Evolutionary conservation across 2,113 vertebrate species (phyloP).

Genomic region (Merops nubicus): DNA sequence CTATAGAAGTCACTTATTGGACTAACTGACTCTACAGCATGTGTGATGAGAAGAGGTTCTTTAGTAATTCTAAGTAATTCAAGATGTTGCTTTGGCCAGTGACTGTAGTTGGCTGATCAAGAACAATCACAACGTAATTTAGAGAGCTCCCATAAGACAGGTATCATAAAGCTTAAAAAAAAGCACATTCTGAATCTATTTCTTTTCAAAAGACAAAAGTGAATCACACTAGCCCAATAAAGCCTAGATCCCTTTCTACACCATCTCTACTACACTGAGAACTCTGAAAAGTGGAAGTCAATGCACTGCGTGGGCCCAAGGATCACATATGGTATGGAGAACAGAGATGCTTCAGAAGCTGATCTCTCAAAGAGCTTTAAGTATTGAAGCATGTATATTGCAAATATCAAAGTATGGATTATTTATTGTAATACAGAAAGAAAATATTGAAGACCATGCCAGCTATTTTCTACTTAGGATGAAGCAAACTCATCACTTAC

Average conservation of each 20-base stretch:
- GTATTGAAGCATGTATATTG: background rate
- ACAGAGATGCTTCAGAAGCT: background rate
- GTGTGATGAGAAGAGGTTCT: background rate
- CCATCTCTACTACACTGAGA: background rate
- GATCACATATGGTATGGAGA: background rate
- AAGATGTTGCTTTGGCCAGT: background rate
- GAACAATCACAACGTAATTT: background rate
- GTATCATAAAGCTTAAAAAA: background rate
- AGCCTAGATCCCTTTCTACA: background rate
- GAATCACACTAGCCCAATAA: background rate
- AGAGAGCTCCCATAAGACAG: background rate
- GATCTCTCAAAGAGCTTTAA: background rate
- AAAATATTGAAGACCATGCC: background rate
- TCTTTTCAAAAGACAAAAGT: background rate
- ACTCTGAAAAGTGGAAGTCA: background rate
- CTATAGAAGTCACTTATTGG: slow-evolving; percentile 39
- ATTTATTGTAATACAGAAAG: background rate
- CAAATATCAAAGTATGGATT: background rate
- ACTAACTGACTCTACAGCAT: slow-evolving; percentile 13
- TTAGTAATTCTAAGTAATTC: background rate
- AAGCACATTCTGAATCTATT: background rate
- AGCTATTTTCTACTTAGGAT: background rate
- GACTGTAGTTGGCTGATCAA: background rate
- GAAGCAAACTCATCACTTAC: background rate
- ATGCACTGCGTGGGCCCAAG: background rate